Conservation (phyloP, 1,140 invertebrate species). For the Aphis craccivora region DNA sequence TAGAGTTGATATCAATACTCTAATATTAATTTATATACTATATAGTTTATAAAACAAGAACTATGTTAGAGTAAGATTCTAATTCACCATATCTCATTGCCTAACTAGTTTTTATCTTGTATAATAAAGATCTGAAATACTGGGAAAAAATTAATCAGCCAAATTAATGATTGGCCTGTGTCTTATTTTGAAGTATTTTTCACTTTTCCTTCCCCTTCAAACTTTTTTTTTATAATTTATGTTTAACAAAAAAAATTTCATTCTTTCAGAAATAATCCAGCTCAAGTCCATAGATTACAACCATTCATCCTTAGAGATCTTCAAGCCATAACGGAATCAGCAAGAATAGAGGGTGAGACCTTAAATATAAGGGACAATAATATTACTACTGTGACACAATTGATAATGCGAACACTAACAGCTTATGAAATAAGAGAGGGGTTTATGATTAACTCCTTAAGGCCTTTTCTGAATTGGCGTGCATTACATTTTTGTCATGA, state of each 20-base stretch:
- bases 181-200: not conserved
- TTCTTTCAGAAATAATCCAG: conserved; percentile 42
- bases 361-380: too few relatives aligned
- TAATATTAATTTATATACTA: too few relatives aligned
- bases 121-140: too few relatives aligned
- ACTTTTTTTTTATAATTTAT: not conserved
- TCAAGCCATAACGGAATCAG: not conserved
- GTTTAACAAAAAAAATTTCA: not conserved
- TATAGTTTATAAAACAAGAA: not conserved
- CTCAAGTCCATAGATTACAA: conserved; percentile 15
- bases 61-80: not conserved
- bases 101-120: too few relatives aligned
- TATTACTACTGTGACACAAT: not conserved
- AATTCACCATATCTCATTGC: not conserved
- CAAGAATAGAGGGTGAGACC: not conserved
- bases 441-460: not conserved
- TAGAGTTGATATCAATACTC: too few relatives aligned
- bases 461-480: not conserved
- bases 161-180: not conserved
- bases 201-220: not conserved
- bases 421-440: not conserved
- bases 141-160: too few relatives aligned
- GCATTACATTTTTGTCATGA: conserved; percentile 39
- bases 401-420: conserved; percentile 14
- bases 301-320: conserved; percentile 22